These are phyloP conservation scores for Harpagoxenus sublaevis DNA, from an alignment of 2,888 invertebrate genomes.

Conservation along the genomic window DNA sequence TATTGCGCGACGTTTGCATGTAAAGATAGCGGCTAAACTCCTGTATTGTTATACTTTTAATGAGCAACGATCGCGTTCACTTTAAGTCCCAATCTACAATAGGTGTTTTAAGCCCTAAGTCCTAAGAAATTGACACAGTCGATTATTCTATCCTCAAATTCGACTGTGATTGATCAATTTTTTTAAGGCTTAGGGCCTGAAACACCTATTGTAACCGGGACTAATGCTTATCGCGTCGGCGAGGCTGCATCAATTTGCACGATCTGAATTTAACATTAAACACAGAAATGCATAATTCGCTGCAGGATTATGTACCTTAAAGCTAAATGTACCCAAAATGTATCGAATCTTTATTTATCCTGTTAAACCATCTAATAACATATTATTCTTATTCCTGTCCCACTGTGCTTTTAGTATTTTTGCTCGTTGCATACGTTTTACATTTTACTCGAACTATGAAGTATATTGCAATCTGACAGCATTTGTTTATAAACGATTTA, in stretches of 20 bases:
- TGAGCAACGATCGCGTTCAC: not conserved
- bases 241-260: not conserved
- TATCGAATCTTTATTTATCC: not conserved
- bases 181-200: no score
- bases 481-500: constrained; percentile 12
- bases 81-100: not conserved
- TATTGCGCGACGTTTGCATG: not conserved
- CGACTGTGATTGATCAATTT: no score
- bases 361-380: not conserved
- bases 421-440: not conserved
- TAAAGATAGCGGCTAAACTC: not conserved
- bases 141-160: no score
- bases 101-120: no score
- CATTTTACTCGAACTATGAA: not conserved
- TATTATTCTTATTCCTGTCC: not conserved
- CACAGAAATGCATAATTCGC: not conserved
- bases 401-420: no score
- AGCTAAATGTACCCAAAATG: no score
- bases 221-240: not conserved
- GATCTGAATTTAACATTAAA: not conserved
- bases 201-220: no score
- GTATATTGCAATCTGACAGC: not conserved
- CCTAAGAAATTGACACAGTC: no score
- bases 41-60: not conserved
- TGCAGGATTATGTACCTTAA: no score